These are phyloP conservation scores for Drosophila navojoa DNA, from an alignment of 1,140 invertebrate genomes.

Conservation along the genomic window DNA sequence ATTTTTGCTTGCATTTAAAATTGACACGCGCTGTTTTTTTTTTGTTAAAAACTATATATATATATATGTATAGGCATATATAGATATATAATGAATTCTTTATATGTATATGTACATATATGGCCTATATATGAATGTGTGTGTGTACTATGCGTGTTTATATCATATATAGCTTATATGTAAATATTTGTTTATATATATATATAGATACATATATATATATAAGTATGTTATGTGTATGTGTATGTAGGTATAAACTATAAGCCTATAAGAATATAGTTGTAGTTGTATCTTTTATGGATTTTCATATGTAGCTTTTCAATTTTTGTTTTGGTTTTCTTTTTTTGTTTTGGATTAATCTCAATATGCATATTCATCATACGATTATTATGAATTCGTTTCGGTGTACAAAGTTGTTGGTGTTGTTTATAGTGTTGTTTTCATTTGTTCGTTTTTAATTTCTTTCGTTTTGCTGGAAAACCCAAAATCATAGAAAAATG, in stretches of 20 bases:
- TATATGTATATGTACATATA: slow-evolving; percentile 27
- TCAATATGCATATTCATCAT: slow-evolving; percentile 71
- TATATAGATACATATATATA: background rate
- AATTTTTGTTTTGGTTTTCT: slow-evolving; percentile 26
- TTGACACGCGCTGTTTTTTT: slow-evolving; percentile 68
- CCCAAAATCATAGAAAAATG: slow-evolving; percentile 55
- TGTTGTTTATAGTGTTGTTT: slow-evolving; percentile 75
- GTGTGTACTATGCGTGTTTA: slow-evolving; percentile 55
- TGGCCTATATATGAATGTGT: slow-evolving; percentile 20
- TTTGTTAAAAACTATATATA: slow-evolving; percentile 67
- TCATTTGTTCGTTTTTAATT: slow-evolving; percentile 42
- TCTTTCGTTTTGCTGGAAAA: slow-evolving; percentile 40
- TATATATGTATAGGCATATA: slow-evolving; percentile 36
- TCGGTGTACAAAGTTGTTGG: slow-evolving; percentile 83
- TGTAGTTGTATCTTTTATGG: slow-evolving; percentile 67
- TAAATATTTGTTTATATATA: slow-evolving; percentile 59
- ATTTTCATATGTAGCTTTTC: slow-evolving; percentile 52
- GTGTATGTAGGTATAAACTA: slow-evolving; percentile 77
- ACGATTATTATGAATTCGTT: slow-evolving; percentile 79
- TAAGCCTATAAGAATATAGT: slow-evolving; percentile 83
- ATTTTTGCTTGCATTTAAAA: slow-evolving; percentile 58
- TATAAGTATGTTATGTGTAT: slow-evolving; percentile 35
- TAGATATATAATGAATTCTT: slow-evolving; percentile 35
- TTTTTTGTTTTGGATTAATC: slow-evolving; percentile 48
- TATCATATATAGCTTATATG: slow-evolving; percentile 50